phyloP scores from a whole-genome alignment of 1,140 invertebrate genomes.

The Hylaeus volcanicus region DNA sequence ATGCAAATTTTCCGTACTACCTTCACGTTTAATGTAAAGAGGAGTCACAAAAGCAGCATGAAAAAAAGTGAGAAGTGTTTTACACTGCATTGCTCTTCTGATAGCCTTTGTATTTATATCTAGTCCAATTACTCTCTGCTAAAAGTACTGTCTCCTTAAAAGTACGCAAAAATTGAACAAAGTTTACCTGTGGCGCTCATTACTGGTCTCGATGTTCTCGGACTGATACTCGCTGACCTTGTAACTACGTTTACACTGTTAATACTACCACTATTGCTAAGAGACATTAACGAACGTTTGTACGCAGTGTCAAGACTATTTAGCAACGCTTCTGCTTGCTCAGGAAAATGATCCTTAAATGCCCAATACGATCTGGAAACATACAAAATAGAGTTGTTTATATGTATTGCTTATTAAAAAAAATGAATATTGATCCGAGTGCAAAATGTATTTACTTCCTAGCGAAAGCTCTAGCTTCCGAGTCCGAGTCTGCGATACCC shows the following conservation, averaged over 20 bases:
- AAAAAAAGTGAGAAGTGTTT: conserved; percentile 70
- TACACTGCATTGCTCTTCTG: conserved; percentile 20
- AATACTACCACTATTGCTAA: conserved; percentile 80
- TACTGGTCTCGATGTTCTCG: conserved; percentile 73
- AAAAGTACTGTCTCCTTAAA: not conserved
- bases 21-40: conserved; percentile 74
- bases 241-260: conserved; percentile 79
- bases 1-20: conserved; percentile 83
- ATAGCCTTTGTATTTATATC: not conserved
- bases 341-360: conserved; percentile 94
- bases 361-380: conserved; percentile 91
- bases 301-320: conserved; percentile 91
- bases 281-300: conserved; percentile 88
- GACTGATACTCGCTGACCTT: conserved; percentile 75
- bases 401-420: not conserved
- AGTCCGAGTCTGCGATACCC: conserved; percentile 95
- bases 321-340: conserved; percentile 92
- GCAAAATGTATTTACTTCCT: conserved; percentile 82
- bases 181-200: conserved; percentile 74
- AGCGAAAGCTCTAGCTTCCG: conserved; percentile 89
- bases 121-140: not conserved
- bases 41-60: conserved; percentile 75
- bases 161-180: not conserved
- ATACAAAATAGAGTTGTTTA: not conserved
- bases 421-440: not conserved